These are phyloP conservation scores for Siniperca undulata DNA, from an alignment of 2,797 vertebrate species.

Conservation along the genomic window DNA sequence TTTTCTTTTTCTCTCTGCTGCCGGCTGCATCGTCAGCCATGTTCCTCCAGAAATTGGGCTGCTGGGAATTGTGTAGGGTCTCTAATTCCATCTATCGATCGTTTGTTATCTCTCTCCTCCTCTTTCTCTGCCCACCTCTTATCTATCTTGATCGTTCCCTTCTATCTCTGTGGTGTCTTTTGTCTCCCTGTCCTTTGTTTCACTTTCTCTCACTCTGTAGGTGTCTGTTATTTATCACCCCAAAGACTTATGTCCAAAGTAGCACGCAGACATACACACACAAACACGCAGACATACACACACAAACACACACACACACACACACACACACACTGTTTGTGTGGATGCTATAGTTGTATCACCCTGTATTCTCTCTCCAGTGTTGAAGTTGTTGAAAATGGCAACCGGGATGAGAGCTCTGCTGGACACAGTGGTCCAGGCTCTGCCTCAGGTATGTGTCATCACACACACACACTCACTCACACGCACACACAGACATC, in stretches of 20 bases:
- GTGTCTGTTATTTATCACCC: not conserved
- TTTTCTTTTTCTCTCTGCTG: constrained; percentile 2
- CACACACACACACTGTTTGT: not conserved
- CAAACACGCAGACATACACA: not conserved
- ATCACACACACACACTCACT: constrained; percentile 27
- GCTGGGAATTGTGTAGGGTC: constrained; percentile 43
- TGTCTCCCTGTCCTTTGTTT: constrained; percentile 18
- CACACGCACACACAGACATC: not conserved
- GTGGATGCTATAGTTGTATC: not conserved
- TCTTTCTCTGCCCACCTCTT: not conserved
- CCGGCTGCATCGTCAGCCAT: not conserved
- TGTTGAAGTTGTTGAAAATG: constrained; percentile 87
- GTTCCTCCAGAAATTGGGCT: constrained; percentile 56
- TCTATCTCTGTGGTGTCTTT: not conserved
- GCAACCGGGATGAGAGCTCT: constrained; percentile 96
- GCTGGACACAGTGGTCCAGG: constrained; percentile 96
- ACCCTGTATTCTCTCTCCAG: constrained; percentile 60
- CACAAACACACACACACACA: not conserved
- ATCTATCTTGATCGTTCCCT: constrained; percentile 8
- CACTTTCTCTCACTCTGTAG: not conserved
- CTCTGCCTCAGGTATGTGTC: constrained; percentile 92
- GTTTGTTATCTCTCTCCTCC: constrained; percentile 17
- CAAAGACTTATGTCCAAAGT: not conserved
- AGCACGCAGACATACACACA: not conserved
- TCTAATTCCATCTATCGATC: constrained; percentile 36